Evolutionary conservation across 2,888 invertebrate genomes (phyloP).

Genomic region (Volucella inflata): DNA sequence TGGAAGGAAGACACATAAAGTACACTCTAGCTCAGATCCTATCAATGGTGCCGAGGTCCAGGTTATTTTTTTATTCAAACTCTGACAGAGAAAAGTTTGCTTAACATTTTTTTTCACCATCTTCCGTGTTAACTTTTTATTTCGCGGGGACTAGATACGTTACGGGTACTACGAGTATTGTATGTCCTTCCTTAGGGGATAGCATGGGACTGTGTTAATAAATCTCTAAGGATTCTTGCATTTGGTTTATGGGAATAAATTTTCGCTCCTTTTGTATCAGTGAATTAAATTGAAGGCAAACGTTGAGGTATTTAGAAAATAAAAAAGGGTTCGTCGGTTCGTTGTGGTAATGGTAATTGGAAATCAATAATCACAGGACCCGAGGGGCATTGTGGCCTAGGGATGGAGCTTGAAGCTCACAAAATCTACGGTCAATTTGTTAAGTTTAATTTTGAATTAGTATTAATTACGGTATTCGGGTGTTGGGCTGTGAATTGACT

Average conservation of each 20-base stretch:
- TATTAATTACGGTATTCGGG: constrained; percentile 18
- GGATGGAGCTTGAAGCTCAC: background rate
- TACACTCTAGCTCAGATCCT: too few relatives aligned
- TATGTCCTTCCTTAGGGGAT: background rate
- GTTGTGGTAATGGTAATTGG: constrained; percentile 25
- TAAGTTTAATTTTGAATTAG: constrained; percentile 39
- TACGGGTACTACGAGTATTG: background rate
- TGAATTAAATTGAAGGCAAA: constrained; percentile 40
- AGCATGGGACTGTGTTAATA: constrained; percentile 24
- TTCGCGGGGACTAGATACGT: constrained; percentile 13
- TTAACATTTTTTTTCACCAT: background rate
- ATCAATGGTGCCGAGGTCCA: background rate
- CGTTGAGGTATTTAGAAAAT: background rate
- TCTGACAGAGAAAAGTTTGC: background rate
- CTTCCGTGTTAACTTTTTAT: constrained; percentile 17
- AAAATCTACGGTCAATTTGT: constrained; percentile 19
- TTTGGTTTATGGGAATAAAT: constrained; percentile 6
- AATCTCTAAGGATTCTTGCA: constrained; percentile 36
- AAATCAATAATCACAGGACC: constrained; percentile 45
- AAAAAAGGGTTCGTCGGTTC: constrained; percentile 32
- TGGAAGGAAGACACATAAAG: background rate
- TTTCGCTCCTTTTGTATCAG: constrained; percentile 10
- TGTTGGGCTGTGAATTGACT: constrained; percentile 14
- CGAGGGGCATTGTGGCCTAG: too few relatives aligned
- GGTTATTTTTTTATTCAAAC: background rate